Conservation (phyloP, 92 coral and sea anemone species). For the Porites evermanni region DNA sequence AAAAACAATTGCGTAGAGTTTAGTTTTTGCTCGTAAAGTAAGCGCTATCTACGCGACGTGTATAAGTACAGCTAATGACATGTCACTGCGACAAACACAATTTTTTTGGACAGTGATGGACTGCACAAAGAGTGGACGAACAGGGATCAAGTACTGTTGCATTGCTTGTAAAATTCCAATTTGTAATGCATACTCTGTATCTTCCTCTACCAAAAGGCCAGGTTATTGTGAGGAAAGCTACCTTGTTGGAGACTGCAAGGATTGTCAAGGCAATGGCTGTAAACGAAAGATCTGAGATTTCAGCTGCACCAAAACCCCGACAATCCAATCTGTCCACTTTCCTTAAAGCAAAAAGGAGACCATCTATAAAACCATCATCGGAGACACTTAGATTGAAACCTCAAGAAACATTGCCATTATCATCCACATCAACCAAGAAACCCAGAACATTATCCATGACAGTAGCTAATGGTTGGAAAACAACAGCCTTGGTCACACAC, state of each 20-base stretch:
- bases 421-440: conserved; percentile 46
- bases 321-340: conserved; percentile 58
- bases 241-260: conserved; percentile 72
- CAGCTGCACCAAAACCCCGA: conserved; percentile 33
- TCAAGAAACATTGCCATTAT: neutral
- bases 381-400: neutral
- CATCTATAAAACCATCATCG: conserved; percentile 2
- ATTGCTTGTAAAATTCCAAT: conserved; percentile 64
- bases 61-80: conserved; percentile 4
- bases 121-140: conserved; percentile 64
- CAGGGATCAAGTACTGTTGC: conserved; percentile 54
- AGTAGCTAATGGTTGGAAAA: conserved; percentile 69
- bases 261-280: conserved; percentile 29
- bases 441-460: conserved; percentile 52
- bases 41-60: conserved; percentile 24
- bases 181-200: conserved; percentile 63
- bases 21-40: neutral
- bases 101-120: conserved; percentile 35
- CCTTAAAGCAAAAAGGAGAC: conserved; percentile 56
- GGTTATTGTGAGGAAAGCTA: conserved; percentile 70
- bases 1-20: conserved; percentile 17
- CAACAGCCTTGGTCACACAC: conserved; percentile 61
- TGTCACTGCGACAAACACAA: neutral
- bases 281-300: conserved; percentile 13
- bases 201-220: conserved; percentile 70